Evolutionary conservation across 2,888 invertebrate species (phyloP), one percentile per base, ranked within the genome.

Genomic region (Pandemis heparana): DNA sequence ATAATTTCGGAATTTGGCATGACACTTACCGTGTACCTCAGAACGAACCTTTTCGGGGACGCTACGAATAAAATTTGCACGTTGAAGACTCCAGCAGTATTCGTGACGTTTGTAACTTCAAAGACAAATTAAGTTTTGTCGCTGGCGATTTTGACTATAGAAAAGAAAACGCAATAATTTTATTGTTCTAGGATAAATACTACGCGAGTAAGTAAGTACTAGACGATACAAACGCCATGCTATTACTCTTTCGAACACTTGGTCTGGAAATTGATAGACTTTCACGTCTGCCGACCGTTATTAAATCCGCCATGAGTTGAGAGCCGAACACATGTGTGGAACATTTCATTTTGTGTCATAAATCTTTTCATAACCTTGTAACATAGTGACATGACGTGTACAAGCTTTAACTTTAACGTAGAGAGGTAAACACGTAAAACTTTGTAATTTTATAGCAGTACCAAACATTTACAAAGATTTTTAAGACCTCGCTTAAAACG

Each of bases 261-360:
- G 74, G 65, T 65, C 64, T 70, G 41, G 64, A 70, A 74, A 70
- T 74, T 74, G 74, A 74, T 74, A 60, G 74, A 70, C 65, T 70
- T 74, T 39, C 66, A 62, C 79, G 81, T 83, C 82, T 81, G 82
- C 81, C 77, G 80, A 81, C 81, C 80, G 82, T 87, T 90, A 90
- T 91, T 89, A 89, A 89, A 83, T 79, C 77, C 78, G 76, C 81
- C 84, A 68, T 68, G 75, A 65, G 69, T 65, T 48, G 48, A 73
- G 67, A 68, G 39, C 38, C 61, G 62, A 63, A 83, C 85, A 87
- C 77, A 82, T 87, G 85, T 83, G 83, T 79, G 75, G 81, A 82
- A 83, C 84, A 82, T 85, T 88, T 85, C 83, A 85, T 87, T 87
- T 86, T 82, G 82, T 80, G 78, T 82, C 84, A 87, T 88, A 90